phyloP scores from a whole-genome alignment of 2,113 vertebrate species.

The Meles meles region DNA sequence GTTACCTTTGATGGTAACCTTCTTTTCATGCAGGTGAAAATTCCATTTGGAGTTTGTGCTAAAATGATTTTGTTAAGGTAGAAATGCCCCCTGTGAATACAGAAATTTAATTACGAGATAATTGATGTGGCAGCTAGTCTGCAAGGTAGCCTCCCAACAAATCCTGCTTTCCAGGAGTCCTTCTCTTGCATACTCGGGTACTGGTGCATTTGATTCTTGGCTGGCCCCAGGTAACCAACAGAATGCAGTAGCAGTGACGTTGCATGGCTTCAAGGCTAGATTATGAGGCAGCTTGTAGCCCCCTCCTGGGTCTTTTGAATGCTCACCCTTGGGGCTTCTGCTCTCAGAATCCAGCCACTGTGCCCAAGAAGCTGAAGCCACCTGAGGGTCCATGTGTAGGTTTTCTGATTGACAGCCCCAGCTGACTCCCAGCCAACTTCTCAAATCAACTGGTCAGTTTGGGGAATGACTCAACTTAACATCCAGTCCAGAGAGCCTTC shows the following conservation, averaged over 20 bases:
- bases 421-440: neutral
- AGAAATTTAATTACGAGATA: neutral
- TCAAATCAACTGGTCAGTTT: neutral
- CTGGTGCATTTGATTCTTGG: neutral
- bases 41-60: neutral
- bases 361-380: neutral
- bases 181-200: too few relatives aligned
- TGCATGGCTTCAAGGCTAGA: neutral
- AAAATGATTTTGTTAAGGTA: neutral
- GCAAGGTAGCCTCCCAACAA: neutral
- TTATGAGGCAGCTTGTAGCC: neutral
- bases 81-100: neutral
- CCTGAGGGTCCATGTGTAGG: neutral
- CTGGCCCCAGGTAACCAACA: neutral
- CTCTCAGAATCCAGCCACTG: neutral
- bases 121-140: neutral
- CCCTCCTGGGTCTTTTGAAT: neutral
- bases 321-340: neutral
- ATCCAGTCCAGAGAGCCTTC: neutral
- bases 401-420: neutral
- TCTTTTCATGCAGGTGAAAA: neutral
- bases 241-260: neutral
- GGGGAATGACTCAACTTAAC: neutral
- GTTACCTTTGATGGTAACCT: neutral
- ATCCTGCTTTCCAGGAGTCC: neutral